phyloP scores from a whole-genome alignment of 1,140 invertebrate species.

The Scylla paramamosain region DNA sequence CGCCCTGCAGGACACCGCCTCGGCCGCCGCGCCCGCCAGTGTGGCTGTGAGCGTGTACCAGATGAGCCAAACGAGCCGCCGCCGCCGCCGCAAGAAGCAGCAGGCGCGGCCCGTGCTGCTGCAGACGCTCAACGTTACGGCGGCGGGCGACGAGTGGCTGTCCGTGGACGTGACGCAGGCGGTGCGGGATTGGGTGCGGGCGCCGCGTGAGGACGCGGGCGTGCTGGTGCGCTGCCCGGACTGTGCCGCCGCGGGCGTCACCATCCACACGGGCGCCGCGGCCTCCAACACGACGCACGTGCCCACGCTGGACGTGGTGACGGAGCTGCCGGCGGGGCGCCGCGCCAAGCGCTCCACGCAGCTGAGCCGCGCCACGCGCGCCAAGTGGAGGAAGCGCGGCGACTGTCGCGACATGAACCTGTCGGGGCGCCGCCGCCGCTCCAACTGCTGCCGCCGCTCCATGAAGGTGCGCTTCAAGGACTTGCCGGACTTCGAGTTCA shows the following conservation, averaged over 20 bases:
- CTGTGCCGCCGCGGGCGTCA: conserved; percentile 64
- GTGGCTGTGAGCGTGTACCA: conserved; percentile 66
- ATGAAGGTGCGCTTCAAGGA: conserved; percentile 71
- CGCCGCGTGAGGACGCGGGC: conserved; percentile 62
- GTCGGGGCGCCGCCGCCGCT: conserved; percentile 47
- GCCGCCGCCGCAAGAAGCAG: conserved; percentile 42
- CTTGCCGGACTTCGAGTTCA: conserved; percentile 64
- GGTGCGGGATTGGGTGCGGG: conserved; percentile 54
- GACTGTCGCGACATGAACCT: conserved; percentile 63
- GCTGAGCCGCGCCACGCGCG: conserved; percentile 54
- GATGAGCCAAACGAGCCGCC: conserved; percentile 2
- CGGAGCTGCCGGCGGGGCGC: conserved; percentile 64
- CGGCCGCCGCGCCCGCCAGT: conserved; percentile 26
- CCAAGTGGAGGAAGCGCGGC: conserved; percentile 59
- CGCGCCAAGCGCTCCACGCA: conserved; percentile 54
- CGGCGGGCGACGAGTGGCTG: conserved; percentile 66
- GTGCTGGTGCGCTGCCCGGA: conserved; percentile 66
- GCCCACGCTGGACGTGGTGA: conserved; percentile 68
- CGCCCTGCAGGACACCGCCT: conserved; percentile 30
- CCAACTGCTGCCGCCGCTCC: conserved; percentile 64
- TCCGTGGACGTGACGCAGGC: conserved; percentile 57
- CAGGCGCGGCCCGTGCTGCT: conserved; percentile 56
- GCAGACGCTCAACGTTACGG: conserved; percentile 61
- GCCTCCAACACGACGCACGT: conserved; percentile 68
- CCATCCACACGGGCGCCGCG: conserved; percentile 61